Evolutionary conservation across 2,113 vertebrate genomes (phyloP).

Genomic region (Ciconia stormi): DNA sequence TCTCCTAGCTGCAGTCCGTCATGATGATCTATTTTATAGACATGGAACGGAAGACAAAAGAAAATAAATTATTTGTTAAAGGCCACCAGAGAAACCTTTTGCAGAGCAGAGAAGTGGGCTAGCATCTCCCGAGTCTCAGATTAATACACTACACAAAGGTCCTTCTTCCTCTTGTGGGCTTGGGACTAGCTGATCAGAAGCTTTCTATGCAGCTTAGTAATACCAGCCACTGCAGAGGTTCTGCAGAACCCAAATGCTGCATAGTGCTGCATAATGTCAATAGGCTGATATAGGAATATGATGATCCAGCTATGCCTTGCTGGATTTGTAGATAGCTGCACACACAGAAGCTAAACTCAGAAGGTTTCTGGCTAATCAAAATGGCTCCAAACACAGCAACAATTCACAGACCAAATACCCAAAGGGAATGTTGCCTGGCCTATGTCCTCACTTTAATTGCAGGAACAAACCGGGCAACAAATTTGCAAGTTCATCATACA

Average conservation of each 20-base stretch:
- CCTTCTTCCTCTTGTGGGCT: not conserved
- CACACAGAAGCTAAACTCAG: not conserved
- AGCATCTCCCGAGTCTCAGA: not conserved
- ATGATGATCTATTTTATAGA: not conserved
- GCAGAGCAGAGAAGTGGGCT: not conserved
- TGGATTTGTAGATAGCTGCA: not conserved
- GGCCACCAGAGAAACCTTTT: not conserved
- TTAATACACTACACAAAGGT: not conserved
- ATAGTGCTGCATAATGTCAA: not conserved
- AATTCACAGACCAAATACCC: not conserved
- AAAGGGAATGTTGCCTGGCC: not conserved
- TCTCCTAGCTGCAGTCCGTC: not conserved
- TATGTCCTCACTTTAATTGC: not conserved
- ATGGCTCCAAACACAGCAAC: not conserved
- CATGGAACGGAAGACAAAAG: not conserved
- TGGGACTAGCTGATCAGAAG: not conserved
- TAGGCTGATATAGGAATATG: not conserved
- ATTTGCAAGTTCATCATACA: not conserved
- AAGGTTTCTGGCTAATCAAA: not conserved
- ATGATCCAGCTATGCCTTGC: not conserved
- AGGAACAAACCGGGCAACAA: not conserved
- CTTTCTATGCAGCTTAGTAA: not conserved
- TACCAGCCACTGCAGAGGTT: not conserved
- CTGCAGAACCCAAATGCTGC: slow-evolving; percentile 5
- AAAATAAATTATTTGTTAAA: not conserved